Evolutionary conservation across 1,140 invertebrate genomes (phyloP), one percentile per base, ranked within the genome.

Genomic region (Drosophila insularis): DNA sequence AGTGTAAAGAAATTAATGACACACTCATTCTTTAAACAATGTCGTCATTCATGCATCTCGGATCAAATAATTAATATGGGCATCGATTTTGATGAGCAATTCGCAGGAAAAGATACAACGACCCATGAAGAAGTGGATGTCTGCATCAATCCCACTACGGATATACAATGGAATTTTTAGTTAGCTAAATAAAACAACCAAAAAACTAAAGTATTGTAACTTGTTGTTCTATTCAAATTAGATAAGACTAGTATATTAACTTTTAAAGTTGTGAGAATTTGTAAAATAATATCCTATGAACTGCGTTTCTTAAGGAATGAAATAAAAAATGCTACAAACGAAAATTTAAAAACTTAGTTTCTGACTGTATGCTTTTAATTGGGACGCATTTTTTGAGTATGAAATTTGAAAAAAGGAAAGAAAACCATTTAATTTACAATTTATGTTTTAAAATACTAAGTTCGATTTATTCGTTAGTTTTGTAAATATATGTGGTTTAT

Each of bases 11-110:
- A 95, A 77, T 90, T 97, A 43, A 90, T 96, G 17, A 93, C 72
- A 11, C 96, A 98, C 90, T 92, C 94, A 7, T 97, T 97, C 92
- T 96, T 97, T 80, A 97, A 96, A 91, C 94, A 95, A 70, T 93
- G 92, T 19, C 78, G 84, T 2, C 71, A 85, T 43, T 78, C 77
- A 1, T 73, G 63, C 32, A 78, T 92, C 32, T 74, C 68, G 7
- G 79, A 91, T 60, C 74, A 90, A 32, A 32, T 74, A 2, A 50
- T 55, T 14, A 32, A 37, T n/a, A 14, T 74, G 0, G 43, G 21
- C 11, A 8, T 10, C n/a, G 37, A 73, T 32, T 54, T 73, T 50
- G 39, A 62, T 10, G 27, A 31, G 10, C 14, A 31, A 13, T 58
- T 58, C 43, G 11, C 17, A 10, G 19, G 17, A 1, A 11, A 21